Evolutionary conservation across 2,113 vertebrate species (phyloP).

Genomic region (Phocoena phocoena): DNA sequence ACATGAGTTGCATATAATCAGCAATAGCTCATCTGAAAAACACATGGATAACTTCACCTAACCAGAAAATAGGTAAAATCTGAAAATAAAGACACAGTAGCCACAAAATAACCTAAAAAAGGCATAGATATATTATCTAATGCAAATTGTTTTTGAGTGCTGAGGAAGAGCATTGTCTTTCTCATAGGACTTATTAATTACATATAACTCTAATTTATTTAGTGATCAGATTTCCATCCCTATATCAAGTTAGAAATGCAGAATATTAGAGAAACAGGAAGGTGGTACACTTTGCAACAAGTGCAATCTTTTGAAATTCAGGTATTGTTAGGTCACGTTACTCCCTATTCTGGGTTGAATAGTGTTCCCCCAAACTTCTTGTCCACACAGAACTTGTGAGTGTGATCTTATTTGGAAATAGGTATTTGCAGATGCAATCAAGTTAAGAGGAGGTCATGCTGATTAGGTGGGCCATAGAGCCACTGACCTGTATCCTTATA

Average conservation of each 20-base stretch:
- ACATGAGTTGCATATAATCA: not conserved
- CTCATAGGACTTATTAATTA: not conserved
- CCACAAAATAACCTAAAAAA: not conserved
- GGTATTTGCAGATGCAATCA: not conserved
- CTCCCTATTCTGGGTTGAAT: not conserved
- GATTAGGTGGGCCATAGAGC: not conserved
- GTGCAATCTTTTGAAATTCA: not conserved
- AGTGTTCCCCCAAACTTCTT: not conserved
- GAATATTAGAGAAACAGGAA: not conserved
- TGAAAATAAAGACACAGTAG: not conserved
- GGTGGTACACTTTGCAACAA: not conserved
- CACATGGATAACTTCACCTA: not conserved
- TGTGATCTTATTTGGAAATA: not conserved
- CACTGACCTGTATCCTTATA: not conserved
- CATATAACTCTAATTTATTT: not conserved
- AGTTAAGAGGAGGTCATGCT: not conserved
- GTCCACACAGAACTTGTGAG: not conserved
- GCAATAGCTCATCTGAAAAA: not conserved
- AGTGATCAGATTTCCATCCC: not conserved
- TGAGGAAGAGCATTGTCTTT: not conserved
- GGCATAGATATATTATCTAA: not conserved
- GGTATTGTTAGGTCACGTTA: not conserved
- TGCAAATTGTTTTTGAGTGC: not conserved
- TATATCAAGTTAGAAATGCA: not conserved
- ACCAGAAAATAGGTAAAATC: not conserved